Conservation (phyloP, 1,140 invertebrate species). For the Papilio xuthus region DNA sequence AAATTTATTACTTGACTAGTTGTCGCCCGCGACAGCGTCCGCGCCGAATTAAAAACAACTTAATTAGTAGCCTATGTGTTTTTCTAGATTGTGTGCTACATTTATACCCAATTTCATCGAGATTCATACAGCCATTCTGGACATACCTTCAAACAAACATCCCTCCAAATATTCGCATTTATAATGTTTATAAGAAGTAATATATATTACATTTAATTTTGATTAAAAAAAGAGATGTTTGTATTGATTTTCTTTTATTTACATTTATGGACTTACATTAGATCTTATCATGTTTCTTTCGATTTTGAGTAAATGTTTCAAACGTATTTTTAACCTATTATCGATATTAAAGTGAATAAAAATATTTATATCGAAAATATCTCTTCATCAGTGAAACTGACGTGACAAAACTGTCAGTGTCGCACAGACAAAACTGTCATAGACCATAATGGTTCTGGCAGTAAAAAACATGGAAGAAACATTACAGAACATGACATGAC, state of each 20-base stretch:
- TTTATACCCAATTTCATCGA: too few species aligned
- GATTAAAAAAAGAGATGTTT: neutral
- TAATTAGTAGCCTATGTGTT: too few species aligned
- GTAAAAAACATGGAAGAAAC: conserved; percentile 17
- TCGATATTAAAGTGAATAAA: neutral
- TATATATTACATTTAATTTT: too few species aligned
- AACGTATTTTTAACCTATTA: neutral
- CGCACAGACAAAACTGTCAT: neutral
- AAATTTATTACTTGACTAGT: too few species aligned
- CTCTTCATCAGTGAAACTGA: conserved; percentile 23
- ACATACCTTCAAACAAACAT: too few species aligned
- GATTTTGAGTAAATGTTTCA: conserved; percentile 25
- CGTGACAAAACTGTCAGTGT: conserved; percentile 14
- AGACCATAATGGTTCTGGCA: conserved; percentile 18
- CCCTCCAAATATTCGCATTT: too few species aligned
- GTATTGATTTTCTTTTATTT: neutral
- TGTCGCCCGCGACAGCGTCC: too few species aligned
- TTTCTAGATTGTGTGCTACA: too few species aligned
- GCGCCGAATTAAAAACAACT: too few species aligned
- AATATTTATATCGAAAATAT: conserved; percentile 13
- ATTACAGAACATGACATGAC: conserved; percentile 1
- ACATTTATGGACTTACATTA: conserved; percentile 14
- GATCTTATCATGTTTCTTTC: conserved; percentile 24
- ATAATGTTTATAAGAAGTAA: too few species aligned
- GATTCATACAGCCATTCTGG: too few species aligned